Evolutionary conservation across 2,797 vertebrate species (phyloP), one percentile per base, ranked within the genome.

Genomic region (Gadopsis marmoratus): DNA sequence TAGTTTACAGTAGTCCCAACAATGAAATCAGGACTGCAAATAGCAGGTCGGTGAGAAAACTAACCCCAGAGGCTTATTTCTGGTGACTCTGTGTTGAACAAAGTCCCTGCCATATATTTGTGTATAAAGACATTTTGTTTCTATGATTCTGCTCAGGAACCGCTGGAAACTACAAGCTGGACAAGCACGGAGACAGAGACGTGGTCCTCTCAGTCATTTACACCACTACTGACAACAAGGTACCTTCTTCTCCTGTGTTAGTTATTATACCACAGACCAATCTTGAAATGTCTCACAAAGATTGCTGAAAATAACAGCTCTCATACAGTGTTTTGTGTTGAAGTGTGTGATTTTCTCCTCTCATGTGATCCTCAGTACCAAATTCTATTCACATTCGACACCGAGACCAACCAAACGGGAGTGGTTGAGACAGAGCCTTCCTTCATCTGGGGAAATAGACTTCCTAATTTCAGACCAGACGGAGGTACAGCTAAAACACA

Each of bases 121-220:
- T 45, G 29, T 16, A 1, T 78, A 21, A 77, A 75, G 5, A 47
- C 0, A 0, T 71, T 72, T 61, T 6, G 0, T 71, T 72, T 59
- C 7, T 79, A 1, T 83, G 64, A 59, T 54, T 84, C 26, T 73
- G 3, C 19, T 14, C 85, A 99, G 98, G 97, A 50, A 61, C 71
- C 12, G 63, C 69, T 2, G 97, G 97, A 78, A 85, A 85, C 43
- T 96, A 98, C 86, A 95, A 84, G 35, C 86, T 99, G 82, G 98
- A 99, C 75, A 33, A 88, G 47, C 61, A 86, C 55, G 98, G 98
- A 55, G 98, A 99, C 84, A 89, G 98, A 84, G 98, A 99, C 59
- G 91, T 82, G 61, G 95, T 87, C 11, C 89, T 99, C 82, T 91
- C 95, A 0, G 26, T 99, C 76, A 90, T 99, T 76, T 99, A 97